Conservation (phyloP, 2,113 vertebrate genomes). For the Chauna torquata region DNA sequence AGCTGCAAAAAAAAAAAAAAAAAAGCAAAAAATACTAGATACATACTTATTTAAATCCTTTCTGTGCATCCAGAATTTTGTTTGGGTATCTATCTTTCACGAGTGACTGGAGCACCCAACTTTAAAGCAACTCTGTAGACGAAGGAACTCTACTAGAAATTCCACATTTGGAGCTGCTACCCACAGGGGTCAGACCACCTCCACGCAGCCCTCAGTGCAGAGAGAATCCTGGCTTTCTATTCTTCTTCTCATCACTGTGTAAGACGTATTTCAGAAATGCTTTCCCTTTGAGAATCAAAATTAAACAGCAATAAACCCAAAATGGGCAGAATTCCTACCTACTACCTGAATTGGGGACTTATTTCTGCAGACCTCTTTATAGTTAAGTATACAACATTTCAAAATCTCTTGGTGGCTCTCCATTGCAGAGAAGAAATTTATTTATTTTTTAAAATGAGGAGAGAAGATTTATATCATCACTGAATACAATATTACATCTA, state of each 20-base stretch:
- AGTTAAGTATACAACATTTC: neutral
- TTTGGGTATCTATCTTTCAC: neutral
- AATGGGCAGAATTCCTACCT: neutral
- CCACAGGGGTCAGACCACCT: neutral
- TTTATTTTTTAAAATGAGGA: conserved; percentile 24
- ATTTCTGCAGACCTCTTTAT: neutral
- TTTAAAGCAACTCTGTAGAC: neutral
- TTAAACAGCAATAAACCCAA: neutral
- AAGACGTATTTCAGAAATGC: neutral
- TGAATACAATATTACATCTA: conserved; percentile 48
- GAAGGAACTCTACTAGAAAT: neutral
- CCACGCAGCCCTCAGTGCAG: neutral
- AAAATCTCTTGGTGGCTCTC: neutral
- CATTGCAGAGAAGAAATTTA: neutral
- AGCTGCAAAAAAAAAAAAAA: neutral
- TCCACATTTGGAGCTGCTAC: neutral
- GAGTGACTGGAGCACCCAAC: neutral
- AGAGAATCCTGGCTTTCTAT: neutral
- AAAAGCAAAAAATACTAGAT: neutral
- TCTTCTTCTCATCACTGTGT: neutral
- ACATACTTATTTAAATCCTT: neutral
- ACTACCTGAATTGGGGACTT: neutral
- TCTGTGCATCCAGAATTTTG: neutral
- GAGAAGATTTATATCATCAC: conserved; percentile 51
- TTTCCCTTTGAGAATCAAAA: neutral